A percentile compares a stretch with the other conserved stretches of the same genome.
Conservation (phyloP, 2,888 invertebrate species). For the Crematogaster levior region DNA sequence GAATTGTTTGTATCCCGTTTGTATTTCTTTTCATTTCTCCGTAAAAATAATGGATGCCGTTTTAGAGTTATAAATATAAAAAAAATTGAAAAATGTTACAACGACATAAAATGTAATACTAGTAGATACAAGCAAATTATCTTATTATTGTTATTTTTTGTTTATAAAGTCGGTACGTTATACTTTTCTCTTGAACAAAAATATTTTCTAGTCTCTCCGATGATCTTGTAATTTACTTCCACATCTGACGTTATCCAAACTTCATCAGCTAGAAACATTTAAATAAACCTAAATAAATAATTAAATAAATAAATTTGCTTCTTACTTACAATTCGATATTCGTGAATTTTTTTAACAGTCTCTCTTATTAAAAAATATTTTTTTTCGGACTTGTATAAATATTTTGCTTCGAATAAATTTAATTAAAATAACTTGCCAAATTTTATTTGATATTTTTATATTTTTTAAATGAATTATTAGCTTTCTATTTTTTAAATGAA, state of each 20-base stretch:
- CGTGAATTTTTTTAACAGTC: background rate
- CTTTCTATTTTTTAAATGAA: background rate
- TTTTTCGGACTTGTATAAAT: background rate
- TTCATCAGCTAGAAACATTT: background rate
- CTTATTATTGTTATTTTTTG: too few relatives aligned
- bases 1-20: too few relatives aligned
- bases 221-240: background rate
- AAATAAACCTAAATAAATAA: too few relatives aligned
- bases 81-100: too few relatives aligned
- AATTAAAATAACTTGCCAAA: background rate
- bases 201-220: background rate
- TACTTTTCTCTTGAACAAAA: background rate
- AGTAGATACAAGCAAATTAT: too few relatives aligned
- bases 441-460: background rate
- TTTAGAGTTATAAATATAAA: too few relatives aligned
- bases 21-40: too few relatives aligned
- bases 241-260: background rate
- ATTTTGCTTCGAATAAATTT: background rate
- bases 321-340: background rate
- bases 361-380: constrained; percentile 12
- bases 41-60: too few relatives aligned
- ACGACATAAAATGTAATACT: too few relatives aligned
- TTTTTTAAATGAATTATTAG: too few relatives aligned
- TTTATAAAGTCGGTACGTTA: too few relatives aligned
- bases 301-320: too few relatives aligned